Base-by-base conservation (phyloP, 2,797 vertebrate species). In the Phoeniculus purpureus region DNA sequence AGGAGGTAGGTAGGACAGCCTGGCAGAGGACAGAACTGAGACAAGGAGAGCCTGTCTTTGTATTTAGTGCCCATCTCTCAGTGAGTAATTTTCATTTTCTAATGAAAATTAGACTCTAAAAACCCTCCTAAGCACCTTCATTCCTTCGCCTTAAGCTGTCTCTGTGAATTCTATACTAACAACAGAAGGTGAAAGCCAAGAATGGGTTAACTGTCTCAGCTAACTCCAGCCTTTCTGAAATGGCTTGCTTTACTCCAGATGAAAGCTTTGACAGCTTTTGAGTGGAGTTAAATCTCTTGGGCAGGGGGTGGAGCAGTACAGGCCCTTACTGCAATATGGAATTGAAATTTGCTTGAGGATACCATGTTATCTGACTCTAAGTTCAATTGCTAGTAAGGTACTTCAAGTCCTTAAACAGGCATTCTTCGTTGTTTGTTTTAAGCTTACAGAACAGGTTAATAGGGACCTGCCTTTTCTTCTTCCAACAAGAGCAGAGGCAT, bases 371-470 rank as follows among this genome's bases (percentile, higher is more conserved):
- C 64, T 52, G 77, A 82, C 26, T 70, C 13, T n/a, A 65, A 61
- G 31, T 71, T 76, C 71, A 58, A 34, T 22, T 71, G 31, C 56
- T 62, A 37, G 48, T 25, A 79, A 31, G 16, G 50, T 48, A 48
- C 26, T 29, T 68, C 10, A 72, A 72, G 47, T 76, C 34, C 55
- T 82, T 37, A 45, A 18, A 62, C n/a, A 85, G 48, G 12, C 25
- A 45, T 64, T 86, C 51, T 86, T 73, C 90, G 51, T 81, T 75
- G 75, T 79, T 83, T 90, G 82, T 83, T 90, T 68, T 61, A 84
- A 62, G 55, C 37, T 79, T 78, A 52, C 45, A 73, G 83, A 91
- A 81, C 26, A 43, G 4, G 5, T 52, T 40, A 52, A 48, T 22
- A 66, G 65, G 72, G 50, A 81, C 64, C 29, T 85, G 68, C 59